Conservation (phyloP, 2,888 invertebrate species). For the Orthosia cruda region DNA sequence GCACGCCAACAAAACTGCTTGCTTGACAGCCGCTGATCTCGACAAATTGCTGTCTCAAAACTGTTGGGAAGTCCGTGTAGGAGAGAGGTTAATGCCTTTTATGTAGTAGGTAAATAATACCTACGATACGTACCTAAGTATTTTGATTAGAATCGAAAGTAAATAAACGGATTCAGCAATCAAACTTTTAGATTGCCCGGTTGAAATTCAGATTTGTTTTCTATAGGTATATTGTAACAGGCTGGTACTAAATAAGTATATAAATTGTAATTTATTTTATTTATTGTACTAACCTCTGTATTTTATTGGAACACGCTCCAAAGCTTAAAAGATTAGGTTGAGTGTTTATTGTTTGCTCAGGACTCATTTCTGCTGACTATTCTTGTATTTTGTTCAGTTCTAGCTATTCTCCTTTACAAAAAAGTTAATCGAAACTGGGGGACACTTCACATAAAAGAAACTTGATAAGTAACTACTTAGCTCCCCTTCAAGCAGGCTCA, state of each 20-base stretch:
- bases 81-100: no score
- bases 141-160: slow-evolving; percentile 10
- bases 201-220: slow-evolving; percentile 24
- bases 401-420: slow-evolving; percentile 11
- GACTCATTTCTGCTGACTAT: slow-evolving; percentile 25
- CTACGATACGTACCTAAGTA: not conserved
- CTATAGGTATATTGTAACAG: slow-evolving; percentile 24
- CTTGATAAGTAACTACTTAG: not conserved
- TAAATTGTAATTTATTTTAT: slow-evolving; percentile 54
- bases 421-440: slow-evolving; percentile 28
- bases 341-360: slow-evolving; percentile 34
- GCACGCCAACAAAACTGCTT: no score
- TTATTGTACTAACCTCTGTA: slow-evolving; percentile 12
- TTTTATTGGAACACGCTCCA: slow-evolving; percentile 43
- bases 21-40: no score
- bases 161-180: slow-evolving; percentile 18
- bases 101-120: not conserved
- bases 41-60: no score
- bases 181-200: slow-evolving; percentile 33
- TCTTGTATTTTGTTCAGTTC: slow-evolving; percentile 34
- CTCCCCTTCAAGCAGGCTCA: not conserved
- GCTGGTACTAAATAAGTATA: slow-evolving; percentile 36
- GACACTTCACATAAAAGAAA: not conserved
- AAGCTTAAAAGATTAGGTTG: slow-evolving; percentile 41
- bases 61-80: no score